Conservation (phyloP, 2,797 vertebrate genomes). For the Artibeus jamaicensis region DNA sequence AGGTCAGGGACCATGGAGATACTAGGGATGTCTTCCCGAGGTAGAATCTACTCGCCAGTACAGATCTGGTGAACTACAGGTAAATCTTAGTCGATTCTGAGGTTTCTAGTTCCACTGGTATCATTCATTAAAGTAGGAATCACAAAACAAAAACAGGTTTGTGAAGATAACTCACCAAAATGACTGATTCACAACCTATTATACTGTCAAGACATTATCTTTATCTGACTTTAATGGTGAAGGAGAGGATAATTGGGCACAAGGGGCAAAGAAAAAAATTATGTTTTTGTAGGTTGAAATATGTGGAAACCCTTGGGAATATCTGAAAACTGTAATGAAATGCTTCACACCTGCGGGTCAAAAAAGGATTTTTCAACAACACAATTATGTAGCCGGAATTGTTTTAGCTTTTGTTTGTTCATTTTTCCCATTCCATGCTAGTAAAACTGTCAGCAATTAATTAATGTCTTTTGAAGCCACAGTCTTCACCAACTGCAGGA, state of each 20-base stretch:
- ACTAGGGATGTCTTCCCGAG: neutral
- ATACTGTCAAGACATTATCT: constrained; percentile 12
- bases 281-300: constrained; percentile 2
- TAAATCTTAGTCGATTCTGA: neutral
- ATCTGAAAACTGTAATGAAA: constrained; percentile 53
- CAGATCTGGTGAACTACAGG: neutral
- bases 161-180: neutral
- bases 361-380: constrained; percentile 13
- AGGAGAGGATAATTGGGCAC: constrained; percentile 35
- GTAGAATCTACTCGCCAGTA: neutral
- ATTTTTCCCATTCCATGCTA: constrained; percentile 22
- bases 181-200: constrained; percentile 25
- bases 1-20: neutral
- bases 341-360: constrained; percentile 18
- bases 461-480: constrained; percentile 45
- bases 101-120: neutral
- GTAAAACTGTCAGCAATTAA: constrained; percentile 56
- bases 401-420: constrained; percentile 29
- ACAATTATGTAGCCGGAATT: constrained; percentile 33
- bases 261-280: constrained; percentile 27
- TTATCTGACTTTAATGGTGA: constrained; percentile 2
- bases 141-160: constrained; percentile 28
- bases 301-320: neutral
- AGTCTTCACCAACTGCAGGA: neutral
- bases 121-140: neutral